Conservation (phyloP, 2,888 invertebrate species). For the Eupithecia inturbata region DNA sequence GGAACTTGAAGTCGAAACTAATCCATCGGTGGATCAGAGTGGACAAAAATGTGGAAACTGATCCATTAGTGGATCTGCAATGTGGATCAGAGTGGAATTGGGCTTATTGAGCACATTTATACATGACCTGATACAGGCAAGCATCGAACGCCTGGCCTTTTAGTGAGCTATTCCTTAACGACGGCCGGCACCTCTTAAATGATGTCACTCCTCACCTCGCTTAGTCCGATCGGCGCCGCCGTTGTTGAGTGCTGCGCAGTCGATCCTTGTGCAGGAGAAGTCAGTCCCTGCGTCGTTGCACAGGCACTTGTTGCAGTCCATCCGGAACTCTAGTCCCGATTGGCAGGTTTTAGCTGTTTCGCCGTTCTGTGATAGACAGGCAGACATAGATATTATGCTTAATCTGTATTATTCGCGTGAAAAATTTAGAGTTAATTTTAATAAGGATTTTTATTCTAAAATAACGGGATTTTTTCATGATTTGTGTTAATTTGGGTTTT, state of each 20-base stretch:
- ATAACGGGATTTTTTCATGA: no score
- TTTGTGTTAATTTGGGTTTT: no score
- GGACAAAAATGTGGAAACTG: no score
- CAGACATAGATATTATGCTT: constrained; percentile 24
- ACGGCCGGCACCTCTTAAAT: background rate
- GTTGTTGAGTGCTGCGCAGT: constrained; percentile 66
- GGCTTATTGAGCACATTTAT: background rate
- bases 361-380: constrained; percentile 57
- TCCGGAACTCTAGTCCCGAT: constrained; percentile 73
- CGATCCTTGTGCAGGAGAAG: constrained; percentile 78
- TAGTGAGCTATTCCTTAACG: background rate
- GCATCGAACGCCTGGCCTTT: background rate
- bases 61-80: no score
- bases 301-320: constrained; percentile 81
- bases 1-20: no score
- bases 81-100: no score
- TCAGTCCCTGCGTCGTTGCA: constrained; percentile 73
- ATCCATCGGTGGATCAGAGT: no score
- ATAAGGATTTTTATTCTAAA: no score
- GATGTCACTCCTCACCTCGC: constrained; percentile 57
- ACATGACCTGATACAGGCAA: no score
- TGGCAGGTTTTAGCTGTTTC: constrained; percentile 63
- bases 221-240: constrained; percentile 55
- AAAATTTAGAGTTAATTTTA: no score
- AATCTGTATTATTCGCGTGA: background rate